A percentile compares a stretch with the other conserved stretches of the same genome.
Evolutionary conservation across 2,888 invertebrate genomes (phyloP).

Genomic region (Linnaemya vulpina): DNA sequence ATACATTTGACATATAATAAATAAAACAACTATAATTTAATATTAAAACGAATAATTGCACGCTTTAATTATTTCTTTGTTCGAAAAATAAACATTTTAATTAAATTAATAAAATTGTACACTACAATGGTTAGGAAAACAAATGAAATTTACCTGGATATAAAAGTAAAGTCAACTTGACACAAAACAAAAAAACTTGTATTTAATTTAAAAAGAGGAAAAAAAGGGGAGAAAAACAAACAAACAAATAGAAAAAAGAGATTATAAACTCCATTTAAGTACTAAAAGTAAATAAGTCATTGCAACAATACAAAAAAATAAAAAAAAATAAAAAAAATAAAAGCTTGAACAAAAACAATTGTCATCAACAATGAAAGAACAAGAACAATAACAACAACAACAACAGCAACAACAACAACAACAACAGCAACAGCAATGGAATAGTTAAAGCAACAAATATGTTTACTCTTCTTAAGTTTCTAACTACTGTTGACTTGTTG

Average conservation of each 20-base stretch:
- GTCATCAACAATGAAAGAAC: conserved; percentile 63
- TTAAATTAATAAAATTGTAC: conserved; percentile 60
- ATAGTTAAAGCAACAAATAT: conserved; percentile 62
- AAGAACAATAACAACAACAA: conserved; percentile 37
- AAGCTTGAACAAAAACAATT: conserved; percentile 66
- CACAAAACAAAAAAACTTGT: not conserved
- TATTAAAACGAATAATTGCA: not conserved
- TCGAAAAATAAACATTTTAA: conserved; percentile 34
- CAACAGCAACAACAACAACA: conserved; percentile 20
- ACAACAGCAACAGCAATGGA: conserved; percentile 26
- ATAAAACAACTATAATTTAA: not conserved
- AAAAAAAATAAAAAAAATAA: conserved; percentile 15
- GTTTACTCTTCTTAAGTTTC: conserved; percentile 60
- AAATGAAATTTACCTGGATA: conserved; percentile 21
- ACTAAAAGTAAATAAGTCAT: conserved; percentile 66
- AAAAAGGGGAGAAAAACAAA: conserved; percentile 17
- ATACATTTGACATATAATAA: not conserved
- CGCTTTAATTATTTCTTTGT: not conserved
- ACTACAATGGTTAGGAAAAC: conserved; percentile 22
- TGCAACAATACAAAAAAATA: conserved; percentile 18
- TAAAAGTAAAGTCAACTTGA: conserved; percentile 1
- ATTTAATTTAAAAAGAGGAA: not conserved
- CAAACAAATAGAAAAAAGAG: conserved; percentile 50
- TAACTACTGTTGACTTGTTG: conserved; percentile 70
- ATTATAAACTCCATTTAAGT: conserved; percentile 67